phyloP scores from a whole-genome alignment of 2,888 invertebrate genomes.

The Augochlorella aurata region DNA sequence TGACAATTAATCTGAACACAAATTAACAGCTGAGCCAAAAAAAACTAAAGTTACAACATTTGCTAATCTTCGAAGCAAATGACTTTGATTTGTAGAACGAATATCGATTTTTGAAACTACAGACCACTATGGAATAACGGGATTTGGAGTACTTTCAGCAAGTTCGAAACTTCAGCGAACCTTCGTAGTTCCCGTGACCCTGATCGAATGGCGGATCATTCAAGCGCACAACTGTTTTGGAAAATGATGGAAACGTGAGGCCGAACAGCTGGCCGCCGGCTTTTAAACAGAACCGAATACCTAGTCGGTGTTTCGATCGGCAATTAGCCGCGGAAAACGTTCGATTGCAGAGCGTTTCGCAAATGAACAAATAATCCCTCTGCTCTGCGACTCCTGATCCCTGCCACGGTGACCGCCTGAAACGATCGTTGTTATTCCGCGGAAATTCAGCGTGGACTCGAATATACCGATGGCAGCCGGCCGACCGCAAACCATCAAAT shows the following conservation, averaged over 20 bases:
- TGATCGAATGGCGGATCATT: background rate
- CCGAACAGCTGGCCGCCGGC: background rate
- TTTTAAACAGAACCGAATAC: slow-evolving; percentile 10
- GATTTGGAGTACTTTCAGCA: no score
- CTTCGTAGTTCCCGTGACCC: background rate
- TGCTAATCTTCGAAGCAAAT: background rate
- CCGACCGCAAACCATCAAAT: slow-evolving; percentile 68
- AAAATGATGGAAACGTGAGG: background rate
- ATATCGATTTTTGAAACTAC: no score
- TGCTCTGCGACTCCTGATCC: slow-evolving; percentile 35
- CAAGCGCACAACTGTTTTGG: background rate
- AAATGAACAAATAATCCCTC: slow-evolving; percentile 54
- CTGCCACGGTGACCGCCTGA: slow-evolving; percentile 18
- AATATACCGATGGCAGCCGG: slow-evolving; percentile 39
- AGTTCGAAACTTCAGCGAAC: no score
- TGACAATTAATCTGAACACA: no score
- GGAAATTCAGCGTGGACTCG: slow-evolving; percentile 51
- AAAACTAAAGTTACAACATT: no score
- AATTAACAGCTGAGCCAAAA: no score
- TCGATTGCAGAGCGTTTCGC: slow-evolving; percentile 32
- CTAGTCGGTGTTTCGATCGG: slow-evolving; percentile 21
- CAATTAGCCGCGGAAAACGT: slow-evolving; percentile 32
- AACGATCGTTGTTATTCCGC: slow-evolving; percentile 52
- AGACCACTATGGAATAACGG: no score
- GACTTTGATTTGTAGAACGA: background rate